Base-by-base conservation (phyloP, 2,888 invertebrate genomes). In the Phalera bucephala region DNA sequence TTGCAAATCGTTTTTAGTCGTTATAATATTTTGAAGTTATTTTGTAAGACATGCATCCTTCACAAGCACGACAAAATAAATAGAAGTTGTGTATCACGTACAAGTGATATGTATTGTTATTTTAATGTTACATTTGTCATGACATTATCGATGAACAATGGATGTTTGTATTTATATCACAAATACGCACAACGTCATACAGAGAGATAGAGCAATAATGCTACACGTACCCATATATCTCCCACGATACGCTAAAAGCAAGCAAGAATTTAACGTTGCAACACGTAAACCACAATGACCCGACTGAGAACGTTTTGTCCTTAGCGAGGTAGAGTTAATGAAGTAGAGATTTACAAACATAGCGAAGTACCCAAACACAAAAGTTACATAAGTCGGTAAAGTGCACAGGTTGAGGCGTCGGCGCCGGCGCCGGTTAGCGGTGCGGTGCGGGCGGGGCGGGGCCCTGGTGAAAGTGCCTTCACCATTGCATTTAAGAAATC, bases 391-490 rank as follows among this genome's bases (percentile, higher is more conserved):
- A 72, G 45, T 38, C 33, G 46, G 15, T 35, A 46, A 46, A 41
- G 49, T 45, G 47, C 33, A 44, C 42, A 36, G 54, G 53, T 44
- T 52, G 48, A 44, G 35, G 40, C 54, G 54, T 47, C 56, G 42
- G 41, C 40, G 45, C 53, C 26, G 31, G 32, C 35, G 44, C 30
- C 26, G 17, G 17, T 17, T 3, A 17, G 38, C 53, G 53, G 44
- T 52, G 48, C 45, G 35, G 40, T 54, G 54, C 33, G 8, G 3
- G 21, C 3, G 20, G 2, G 28, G 10, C 23, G 27, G 7, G 44
- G 36, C 38, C 36, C 40, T 50, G 70, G 85, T 80, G 87, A 87
- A 85, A 87, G 86, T 83, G 63, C 50, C 59, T 62, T 64, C 45
- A 53, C 67, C 64, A 67, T 48, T 59, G 71, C 77, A 72, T 68